Percentiles rank a stretch among this genome's conserved stretches.
Evolutionary conservation across 1,140 invertebrate species (phyloP).

Genomic region (Psix sp.): DNA sequence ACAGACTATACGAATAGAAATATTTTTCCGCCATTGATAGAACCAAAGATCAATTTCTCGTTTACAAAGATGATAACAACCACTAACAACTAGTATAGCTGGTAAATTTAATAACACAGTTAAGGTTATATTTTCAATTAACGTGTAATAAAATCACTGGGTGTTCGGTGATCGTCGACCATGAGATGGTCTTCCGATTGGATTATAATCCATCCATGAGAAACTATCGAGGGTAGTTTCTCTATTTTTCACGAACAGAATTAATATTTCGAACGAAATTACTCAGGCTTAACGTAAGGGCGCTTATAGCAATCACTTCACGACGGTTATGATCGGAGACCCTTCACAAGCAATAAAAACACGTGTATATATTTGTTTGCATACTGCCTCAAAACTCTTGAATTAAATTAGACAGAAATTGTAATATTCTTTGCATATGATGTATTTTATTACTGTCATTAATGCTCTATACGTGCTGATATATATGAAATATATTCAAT

Average conservation of each 20-base stretch:
- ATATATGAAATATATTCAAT: too few relatives aligned
- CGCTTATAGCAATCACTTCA: conserved; percentile 59
- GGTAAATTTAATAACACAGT: conserved; percentile 50
- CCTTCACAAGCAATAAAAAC: conserved; percentile 32
- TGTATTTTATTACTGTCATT: too few relatives aligned
- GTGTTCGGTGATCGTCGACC: conserved; percentile 20
- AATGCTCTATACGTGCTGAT: too few relatives aligned
- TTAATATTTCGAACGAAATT: conserved; percentile 64
- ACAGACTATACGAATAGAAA: conserved; percentile 14
- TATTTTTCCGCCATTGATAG: conserved; percentile 8
- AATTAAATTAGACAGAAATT: too few relatives aligned
- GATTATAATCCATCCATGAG: conserved; percentile 57
- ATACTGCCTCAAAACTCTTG: too few relatives aligned
- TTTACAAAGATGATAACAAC: conserved; percentile 26
- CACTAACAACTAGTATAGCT: conserved; percentile 13
- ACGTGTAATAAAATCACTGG: conserved; percentile 55
- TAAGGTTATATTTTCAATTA: conserved; percentile 60
- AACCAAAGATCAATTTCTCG: too few relatives aligned
- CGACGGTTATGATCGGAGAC: conserved; percentile 27
- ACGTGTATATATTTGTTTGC: too few relatives aligned
- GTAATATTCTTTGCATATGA: too few relatives aligned
- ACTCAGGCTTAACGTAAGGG: conserved; percentile 50
- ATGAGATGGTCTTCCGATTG: conserved; percentile 48
- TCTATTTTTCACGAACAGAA: conserved; percentile 58
- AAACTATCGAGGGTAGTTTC: conserved; percentile 51